A percentile compares a stretch with the other conserved stretches of the same genome.
Conservation (phyloP, 1,140 invertebrate species). For the Trichonephila clavipes region DNA sequence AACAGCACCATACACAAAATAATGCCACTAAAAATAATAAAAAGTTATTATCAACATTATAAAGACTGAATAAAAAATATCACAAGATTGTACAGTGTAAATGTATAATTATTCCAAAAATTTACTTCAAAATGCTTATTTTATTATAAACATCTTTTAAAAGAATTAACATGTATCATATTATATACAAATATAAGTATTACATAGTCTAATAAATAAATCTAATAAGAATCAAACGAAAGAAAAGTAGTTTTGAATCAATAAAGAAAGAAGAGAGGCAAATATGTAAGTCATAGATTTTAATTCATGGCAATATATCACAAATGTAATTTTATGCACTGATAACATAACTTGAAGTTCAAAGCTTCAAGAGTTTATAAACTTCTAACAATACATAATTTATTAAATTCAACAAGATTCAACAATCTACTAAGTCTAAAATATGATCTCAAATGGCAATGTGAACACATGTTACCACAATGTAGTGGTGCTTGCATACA, state of each 20-base stretch:
- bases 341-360: not conserved
- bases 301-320: conserved; percentile 43
- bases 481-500: not conserved
- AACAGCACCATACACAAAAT: too few species aligned
- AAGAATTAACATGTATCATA: too few species aligned
- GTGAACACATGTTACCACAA: not conserved
- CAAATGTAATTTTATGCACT: conserved; percentile 20
- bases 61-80: too few species aligned
- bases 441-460: conserved; percentile 24
- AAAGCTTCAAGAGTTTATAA: conserved; percentile 14
- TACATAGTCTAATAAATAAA: not conserved
- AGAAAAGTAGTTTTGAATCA: not conserved
- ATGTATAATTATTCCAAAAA: too few species aligned
- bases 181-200: too few species aligned
- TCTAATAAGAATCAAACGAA: not conserved
- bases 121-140: too few species aligned
- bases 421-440: conserved; percentile 35
- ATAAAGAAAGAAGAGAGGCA: not conserved
- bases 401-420: conserved; percentile 15
- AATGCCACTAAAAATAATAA: too few species aligned
- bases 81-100: too few species aligned
- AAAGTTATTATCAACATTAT: too few species aligned
- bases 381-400: conserved; percentile 34
- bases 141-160: too few species aligned
- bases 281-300: not conserved